A percentile compares a stretch with the other conserved stretches of the same genome.
phyloP scores from a whole-genome alignment of 2,888 invertebrate genomes.

The Cheilosia pagana region DNA sequence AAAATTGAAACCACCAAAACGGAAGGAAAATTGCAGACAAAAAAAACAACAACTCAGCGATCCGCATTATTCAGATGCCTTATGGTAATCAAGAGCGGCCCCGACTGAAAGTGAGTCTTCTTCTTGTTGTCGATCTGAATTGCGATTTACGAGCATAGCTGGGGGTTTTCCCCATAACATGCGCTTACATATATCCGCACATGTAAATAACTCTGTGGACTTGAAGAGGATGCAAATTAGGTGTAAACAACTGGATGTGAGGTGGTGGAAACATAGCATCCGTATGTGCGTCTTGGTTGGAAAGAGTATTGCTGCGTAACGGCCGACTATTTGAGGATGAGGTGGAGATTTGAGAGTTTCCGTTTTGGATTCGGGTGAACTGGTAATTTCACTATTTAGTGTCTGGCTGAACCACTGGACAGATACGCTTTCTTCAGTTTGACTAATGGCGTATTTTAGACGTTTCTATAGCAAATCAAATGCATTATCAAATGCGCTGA shows the following conservation, averaged over 20 bases:
- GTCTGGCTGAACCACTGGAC: not conserved
- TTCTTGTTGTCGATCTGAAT: constrained; percentile 51
- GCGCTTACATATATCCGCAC: constrained; percentile 27
- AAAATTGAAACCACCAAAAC: constrained; percentile 16
- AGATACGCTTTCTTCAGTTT: constrained; percentile 26
- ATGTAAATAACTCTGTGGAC: constrained; percentile 31
- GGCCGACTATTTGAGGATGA: not conserved
- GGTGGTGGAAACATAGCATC: constrained; percentile 26
- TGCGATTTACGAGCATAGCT: constrained; percentile 8
- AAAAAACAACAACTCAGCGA: constrained; percentile 41
- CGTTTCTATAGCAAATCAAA: too few species aligned
- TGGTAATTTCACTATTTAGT: constrained; percentile 23
- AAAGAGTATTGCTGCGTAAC: not conserved
- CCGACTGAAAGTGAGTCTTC: constrained; percentile 59
- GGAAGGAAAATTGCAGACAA: constrained; percentile 42
- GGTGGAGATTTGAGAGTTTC: not conserved
- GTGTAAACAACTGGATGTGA: constrained; percentile 29
- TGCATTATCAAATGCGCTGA: too few species aligned
- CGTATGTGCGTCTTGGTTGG: constrained; percentile 11
- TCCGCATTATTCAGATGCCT: constrained; percentile 61
- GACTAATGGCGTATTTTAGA: not conserved
- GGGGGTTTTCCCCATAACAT: constrained; percentile 37
- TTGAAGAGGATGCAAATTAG: constrained; percentile 54
- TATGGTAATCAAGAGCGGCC: constrained; percentile 40
- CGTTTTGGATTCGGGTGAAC: constrained; percentile 39